Evolutionary conservation across 2,888 invertebrate species (phyloP).

Genomic region (Tipula confusa): DNA sequence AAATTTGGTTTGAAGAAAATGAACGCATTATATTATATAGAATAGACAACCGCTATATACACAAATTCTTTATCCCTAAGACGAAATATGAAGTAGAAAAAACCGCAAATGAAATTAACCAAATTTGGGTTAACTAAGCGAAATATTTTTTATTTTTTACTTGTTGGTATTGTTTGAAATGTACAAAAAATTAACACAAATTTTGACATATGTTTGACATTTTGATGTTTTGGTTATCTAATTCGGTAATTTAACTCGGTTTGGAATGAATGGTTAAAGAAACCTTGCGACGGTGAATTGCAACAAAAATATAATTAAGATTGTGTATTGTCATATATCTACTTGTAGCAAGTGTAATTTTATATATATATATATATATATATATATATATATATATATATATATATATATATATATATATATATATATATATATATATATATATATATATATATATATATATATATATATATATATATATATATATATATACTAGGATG

Average conservation of each 20-base stretch:
- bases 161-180: background rate
- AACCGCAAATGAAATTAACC: background rate
- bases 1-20: background rate
- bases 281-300: too few species aligned
- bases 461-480: too few species aligned
- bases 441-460: too few species aligned
- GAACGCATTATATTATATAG: background rate
- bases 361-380: too few species aligned
- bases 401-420: too few species aligned
- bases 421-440: too few species aligned
- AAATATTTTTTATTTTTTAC: background rate
- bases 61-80: background rate
- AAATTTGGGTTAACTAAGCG: background rate
- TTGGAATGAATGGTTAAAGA: too few species aligned
- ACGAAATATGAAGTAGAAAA: background rate
- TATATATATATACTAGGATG: too few species aligned
- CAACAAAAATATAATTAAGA: too few species aligned
- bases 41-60: constrained; percentile 17
- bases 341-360: too few species aligned
- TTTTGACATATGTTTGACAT: background rate
- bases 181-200: background rate
- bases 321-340: too few species aligned
- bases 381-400: too few species aligned
- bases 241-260: background rate
- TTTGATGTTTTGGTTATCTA: background rate